phyloP scores from a whole-genome alignment of 2,797 vertebrate genomes.

The Trachurus trachurus region DNA sequence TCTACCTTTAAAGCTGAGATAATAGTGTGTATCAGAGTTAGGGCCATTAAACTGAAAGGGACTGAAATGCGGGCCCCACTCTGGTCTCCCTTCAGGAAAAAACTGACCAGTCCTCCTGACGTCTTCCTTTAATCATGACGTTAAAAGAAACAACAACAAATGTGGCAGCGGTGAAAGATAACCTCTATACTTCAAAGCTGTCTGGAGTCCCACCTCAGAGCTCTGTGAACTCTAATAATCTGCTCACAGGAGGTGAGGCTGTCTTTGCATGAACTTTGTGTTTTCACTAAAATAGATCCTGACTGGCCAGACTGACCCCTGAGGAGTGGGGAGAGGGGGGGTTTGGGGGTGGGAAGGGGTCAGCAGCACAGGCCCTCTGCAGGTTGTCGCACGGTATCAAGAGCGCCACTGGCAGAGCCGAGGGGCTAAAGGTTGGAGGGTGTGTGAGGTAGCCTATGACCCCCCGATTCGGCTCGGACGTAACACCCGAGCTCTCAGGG shows the following conservation, averaged over 20 bases:
- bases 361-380: slow-evolving; percentile 61
- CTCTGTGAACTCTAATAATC: slow-evolving; percentile 54
- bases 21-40: background rate
- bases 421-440: slow-evolving; percentile 74
- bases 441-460: slow-evolving; percentile 75
- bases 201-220: slow-evolving; percentile 44
- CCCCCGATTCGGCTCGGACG: slow-evolving; percentile 70
- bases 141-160: slow-evolving; percentile 65
- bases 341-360: background rate
- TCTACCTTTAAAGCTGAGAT: background rate
- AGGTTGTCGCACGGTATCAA: slow-evolving; percentile 70
- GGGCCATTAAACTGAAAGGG: background rate
- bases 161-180: slow-evolving; percentile 59
- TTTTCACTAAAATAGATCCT: slow-evolving; percentile 78
- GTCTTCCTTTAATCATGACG: slow-evolving; percentile 46
- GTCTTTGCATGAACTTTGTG: slow-evolving; percentile 62
- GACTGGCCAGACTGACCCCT: slow-evolving; percentile 64
- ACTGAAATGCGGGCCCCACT: background rate
- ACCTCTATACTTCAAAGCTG: slow-evolving; percentile 71
- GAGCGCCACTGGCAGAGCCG: slow-evolving; percentile 46
- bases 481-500: slow-evolving; percentile 60
- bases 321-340: slow-evolving; percentile 45
- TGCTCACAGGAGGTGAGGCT: slow-evolving; percentile 50
- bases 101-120: slow-evolving; percentile 8
- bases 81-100: slow-evolving; percentile 17